Conservation (phyloP, 2,888 invertebrate species). For the Drosophila cracens region DNA sequence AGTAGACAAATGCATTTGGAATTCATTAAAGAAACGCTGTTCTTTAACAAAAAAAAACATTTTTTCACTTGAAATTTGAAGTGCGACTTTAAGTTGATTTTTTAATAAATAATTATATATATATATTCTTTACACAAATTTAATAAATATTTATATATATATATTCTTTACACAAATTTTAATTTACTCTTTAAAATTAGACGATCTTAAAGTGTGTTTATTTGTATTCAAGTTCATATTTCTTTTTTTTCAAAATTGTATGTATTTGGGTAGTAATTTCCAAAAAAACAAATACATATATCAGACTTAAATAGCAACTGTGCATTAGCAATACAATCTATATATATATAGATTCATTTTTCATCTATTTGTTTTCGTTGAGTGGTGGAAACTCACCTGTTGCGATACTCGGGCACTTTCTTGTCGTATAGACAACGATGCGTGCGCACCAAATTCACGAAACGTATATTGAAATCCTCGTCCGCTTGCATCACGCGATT, state of each 20-base stretch:
- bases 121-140: not conserved
- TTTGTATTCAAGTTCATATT: no score
- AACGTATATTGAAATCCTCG: conserved; percentile 85
- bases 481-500: conserved; percentile 85
- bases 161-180: not conserved
- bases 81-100: not conserved
- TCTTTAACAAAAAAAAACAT: not conserved
- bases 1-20: not conserved
- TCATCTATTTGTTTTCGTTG: not conserved
- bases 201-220: not conserved
- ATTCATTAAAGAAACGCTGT: not conserved
- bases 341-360: not conserved
- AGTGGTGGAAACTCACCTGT: conserved; percentile 63
- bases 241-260: no score
- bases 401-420: conserved; percentile 85
- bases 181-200: no score
- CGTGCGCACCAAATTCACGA: conserved; percentile 85
- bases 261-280: no score
- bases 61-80: not conserved
- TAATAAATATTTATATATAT: not conserved
- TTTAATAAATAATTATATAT: not conserved
- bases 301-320: not conserved
- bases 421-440: conserved; percentile 86
- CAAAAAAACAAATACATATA: no score
- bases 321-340: not conserved